Percentiles rank a stretch among this genome's conserved stretches.
phyloP scores from a whole-genome alignment of 2,888 invertebrate genomes.

The Eurytoma californica region DNA sequence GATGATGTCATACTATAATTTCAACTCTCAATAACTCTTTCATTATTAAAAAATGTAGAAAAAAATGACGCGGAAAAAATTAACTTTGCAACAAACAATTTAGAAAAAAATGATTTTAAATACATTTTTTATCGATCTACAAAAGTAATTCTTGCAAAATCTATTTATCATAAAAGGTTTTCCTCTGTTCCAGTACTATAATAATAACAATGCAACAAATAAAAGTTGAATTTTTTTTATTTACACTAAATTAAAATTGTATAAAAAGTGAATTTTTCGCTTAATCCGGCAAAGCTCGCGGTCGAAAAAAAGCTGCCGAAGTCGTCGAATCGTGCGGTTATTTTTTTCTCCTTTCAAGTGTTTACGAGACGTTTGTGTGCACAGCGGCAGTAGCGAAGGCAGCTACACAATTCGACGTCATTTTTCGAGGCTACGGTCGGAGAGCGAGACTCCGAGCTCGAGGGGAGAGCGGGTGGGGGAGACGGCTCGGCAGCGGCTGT shows the following conservation, averaged over 20 bases:
- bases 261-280: conserved; percentile 24
- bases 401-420: conserved; percentile 26
- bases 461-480: background rate
- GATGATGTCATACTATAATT: too few relatives aligned
- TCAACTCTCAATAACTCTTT: too few relatives aligned
- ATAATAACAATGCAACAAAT: background rate
- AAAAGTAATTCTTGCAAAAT: too few relatives aligned
- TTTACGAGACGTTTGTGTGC: conserved; percentile 45
- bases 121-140: too few relatives aligned
- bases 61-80: too few relatives aligned
- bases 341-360: conserved; percentile 43
- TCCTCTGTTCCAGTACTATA: background rate
- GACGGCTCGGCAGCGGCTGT: conserved; percentile 16
- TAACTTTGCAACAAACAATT: too few relatives aligned
- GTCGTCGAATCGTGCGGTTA: background rate
- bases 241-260: background rate
- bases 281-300: background rate
- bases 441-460: background rate
- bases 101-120: too few relatives aligned
- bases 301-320: background rate
- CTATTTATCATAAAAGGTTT: background rate
- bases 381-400: conserved; percentile 15
- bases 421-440: conserved; percentile 36
- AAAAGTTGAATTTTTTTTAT: background rate
- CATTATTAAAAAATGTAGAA: too few relatives aligned